Base-by-base conservation (phyloP, 2,113 vertebrate genomes). In the Verasper variegatus region DNA sequence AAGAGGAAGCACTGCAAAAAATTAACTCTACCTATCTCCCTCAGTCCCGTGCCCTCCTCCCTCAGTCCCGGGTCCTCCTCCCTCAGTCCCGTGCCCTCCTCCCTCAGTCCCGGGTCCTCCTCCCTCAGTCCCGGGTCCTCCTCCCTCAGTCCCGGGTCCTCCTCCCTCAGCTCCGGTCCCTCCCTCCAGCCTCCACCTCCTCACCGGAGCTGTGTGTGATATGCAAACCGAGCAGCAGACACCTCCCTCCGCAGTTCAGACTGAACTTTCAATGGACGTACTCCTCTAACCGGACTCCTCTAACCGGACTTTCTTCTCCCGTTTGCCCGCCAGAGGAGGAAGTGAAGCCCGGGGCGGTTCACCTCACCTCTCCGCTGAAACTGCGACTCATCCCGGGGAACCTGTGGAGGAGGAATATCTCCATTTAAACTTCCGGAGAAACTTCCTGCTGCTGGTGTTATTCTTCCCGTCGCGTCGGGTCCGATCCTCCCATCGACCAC, bases 301-400 rank as follows among this genome's bases (percentile, higher is more conserved):
- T 54, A 45, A 76, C 67, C 74, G 62, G 85, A 86, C 86, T 88
- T 81, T 81, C 68, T 71, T 76, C 75, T 79, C 31, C 17, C 63
- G 61, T 74, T 18, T 13, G 1, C 31, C 67, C 60, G 11, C 31
- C 57, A 10, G 57, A 88, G 54, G 31, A 89, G 71, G 71, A 78
- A 78, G 47, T 4, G 47, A 5, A 51, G 47, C 47, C 47, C 17
- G 47, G 47, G 47, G 47, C 47, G 47, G 47, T 51, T 51, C 47
- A 5, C 15, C 47, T 15, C 47, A 49, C 14, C 17, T 49, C 17
- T 49, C 47, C 17, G 17, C 55, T 86, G 9, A 10, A 5, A 9
- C 40, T 0, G 54, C 11, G 15, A 51, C 7, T 66, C n/a, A 2
- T 54, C 52, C 18, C 18, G 52, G 52, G n/a, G 47, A 49, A 51